Evolutionary conservation across 2,113 vertebrate species (phyloP).

Genomic region (Aplodontia rufa): DNA sequence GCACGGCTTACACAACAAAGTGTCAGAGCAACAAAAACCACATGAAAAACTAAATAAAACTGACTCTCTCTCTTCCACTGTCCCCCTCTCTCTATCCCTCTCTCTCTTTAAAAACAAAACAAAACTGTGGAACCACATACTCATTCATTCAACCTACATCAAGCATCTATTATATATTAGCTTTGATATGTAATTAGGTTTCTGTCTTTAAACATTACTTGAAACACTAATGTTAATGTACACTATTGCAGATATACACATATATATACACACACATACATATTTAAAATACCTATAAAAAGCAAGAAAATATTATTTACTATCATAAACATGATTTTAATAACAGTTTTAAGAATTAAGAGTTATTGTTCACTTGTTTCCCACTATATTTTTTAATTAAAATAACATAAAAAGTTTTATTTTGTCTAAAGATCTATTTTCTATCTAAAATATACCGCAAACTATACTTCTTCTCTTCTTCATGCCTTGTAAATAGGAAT

Average conservation of each 20-base stretch:
- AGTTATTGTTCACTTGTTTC: background rate
- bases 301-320: background rate
- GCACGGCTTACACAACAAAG: no score
- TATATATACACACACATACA: background rate
- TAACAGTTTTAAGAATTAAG: background rate
- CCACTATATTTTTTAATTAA: background rate
- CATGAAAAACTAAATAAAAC: no score
- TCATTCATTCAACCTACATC: background rate
- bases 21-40: no score
- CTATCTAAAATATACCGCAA: constrained; percentile 1
- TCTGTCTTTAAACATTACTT: background rate
- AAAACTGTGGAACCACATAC: background rate
- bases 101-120: no score
- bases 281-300: constrained; percentile 28
- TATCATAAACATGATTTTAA: background rate
- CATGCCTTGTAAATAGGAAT: background rate
- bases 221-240: background rate
- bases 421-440: background rate
- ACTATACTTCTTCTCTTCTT: background rate
- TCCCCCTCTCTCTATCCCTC: no score
- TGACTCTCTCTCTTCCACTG: no score
- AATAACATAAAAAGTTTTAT: background rate
- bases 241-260: background rate
- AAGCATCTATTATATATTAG: background rate
- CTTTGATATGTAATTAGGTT: background rate